These are phyloP conservation scores for Lamellibrachia columna DNA, from an alignment of 2,888 invertebrate species.

Conservation along the genomic window DNA sequence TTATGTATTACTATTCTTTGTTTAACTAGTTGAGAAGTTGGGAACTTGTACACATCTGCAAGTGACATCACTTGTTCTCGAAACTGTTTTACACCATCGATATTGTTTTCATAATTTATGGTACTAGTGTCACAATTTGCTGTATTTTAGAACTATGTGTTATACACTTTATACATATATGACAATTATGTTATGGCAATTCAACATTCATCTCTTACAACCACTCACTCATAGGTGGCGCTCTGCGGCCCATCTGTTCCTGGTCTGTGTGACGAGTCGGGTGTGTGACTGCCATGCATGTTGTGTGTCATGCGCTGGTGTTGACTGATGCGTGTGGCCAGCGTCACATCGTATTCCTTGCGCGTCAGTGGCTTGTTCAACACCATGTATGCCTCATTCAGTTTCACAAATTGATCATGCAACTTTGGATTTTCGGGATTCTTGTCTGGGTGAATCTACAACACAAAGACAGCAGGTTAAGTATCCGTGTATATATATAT, in stretches of 20 bases:
- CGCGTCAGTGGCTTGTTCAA: conserved; percentile 76
- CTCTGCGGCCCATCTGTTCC: not conserved
- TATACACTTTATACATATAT: too few relatives aligned
- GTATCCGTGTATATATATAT: not conserved
- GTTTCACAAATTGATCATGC: conserved; percentile 77
- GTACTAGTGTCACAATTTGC: too few relatives aligned
- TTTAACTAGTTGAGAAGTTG: too few relatives aligned
- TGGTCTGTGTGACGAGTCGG: not conserved
- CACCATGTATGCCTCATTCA: conserved; percentile 83
- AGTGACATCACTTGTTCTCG: too few relatives aligned
- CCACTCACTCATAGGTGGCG: not conserved
- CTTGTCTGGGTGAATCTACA: conserved; percentile 83
- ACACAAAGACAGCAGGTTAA: conserved; percentile 40
- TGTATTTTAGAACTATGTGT: too few relatives aligned
- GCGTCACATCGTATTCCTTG: conserved; percentile 73
- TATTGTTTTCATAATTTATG: too few relatives aligned
- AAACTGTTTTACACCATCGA: too few relatives aligned
- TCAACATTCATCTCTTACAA: not conserved
- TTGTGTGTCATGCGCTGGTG: conserved; percentile 27
- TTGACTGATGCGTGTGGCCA: conserved; percentile 30
- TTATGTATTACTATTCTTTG: too few relatives aligned
- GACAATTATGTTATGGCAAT: too few relatives aligned
- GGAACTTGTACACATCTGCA: too few relatives aligned
- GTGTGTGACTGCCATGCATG: conserved; percentile 27
- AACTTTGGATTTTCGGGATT: conserved; percentile 70